Base-by-base conservation (phyloP, 2,113 vertebrate species). In the Syngnathus scovelli region DNA sequence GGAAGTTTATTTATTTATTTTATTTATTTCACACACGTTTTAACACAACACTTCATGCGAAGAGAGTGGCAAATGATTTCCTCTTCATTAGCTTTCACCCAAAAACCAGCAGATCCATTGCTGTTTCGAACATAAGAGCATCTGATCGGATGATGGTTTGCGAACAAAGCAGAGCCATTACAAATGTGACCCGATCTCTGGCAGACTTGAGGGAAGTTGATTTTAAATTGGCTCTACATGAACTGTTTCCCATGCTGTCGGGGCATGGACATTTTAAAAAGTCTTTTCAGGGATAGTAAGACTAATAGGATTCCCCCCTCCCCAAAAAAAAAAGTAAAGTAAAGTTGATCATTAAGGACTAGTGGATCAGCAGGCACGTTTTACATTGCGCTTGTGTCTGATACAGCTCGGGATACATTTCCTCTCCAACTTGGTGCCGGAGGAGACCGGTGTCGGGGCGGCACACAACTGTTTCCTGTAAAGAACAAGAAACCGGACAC, bases 391-490 rank as follows among this genome's bases (percentile, higher is more conserved):
- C 68, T 88, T 89, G 70, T 74, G 83, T 11, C 88, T 83, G 36
- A 87, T 67, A 37, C 87, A 88, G 64, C 81, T 72, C 0, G 81
- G 79, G 41, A 85, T n/a, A 19, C 88, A 90, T 13, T 77, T 86
- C 77, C 64, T 91, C 36, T 91, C 89, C 1, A 78, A 66, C 71
- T 69, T 85, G 54, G 43, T 27, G 8, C 64, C 61, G 0, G 86
- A 88, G 1, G 86, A 82, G 2, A 52, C 68, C 0, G 84, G 83
- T 8, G 71, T 56, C 0, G 84, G 75, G 43, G 72, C 58, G 5
- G 78, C 49, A 7, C 78, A 72, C 0, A 65, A 76, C 69, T 86
- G 92, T 69, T 90, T 92, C 76, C 92, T 92, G 83, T 33, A 27
- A 6, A 19, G 60, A 15, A 38, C 60, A 19, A 78, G 78, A 85